Evolutionary conservation across 2,888 invertebrate species (phyloP).

Genomic region (Hydraecia micacea): DNA sequence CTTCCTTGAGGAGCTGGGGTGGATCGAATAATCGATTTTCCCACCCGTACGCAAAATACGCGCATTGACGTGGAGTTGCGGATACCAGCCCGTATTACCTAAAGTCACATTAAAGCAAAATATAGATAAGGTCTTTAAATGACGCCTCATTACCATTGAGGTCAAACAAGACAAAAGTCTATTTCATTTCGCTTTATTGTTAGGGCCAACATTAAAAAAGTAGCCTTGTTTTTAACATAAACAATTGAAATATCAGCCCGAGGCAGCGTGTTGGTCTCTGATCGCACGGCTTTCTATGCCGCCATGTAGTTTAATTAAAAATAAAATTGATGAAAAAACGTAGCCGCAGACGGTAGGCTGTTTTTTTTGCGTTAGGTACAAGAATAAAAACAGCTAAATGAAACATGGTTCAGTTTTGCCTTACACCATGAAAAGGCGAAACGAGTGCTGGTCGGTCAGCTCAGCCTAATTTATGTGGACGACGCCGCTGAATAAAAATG

Average conservation of each 20-base stretch:
- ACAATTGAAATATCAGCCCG: slow-evolving; percentile 50
- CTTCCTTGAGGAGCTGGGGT: too few relatives aligned
- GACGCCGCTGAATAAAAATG: slow-evolving; percentile 70
- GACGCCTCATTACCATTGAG: slow-evolving; percentile 48
- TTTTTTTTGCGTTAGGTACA: slow-evolving; percentile 55
- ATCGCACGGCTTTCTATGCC: slow-evolving; percentile 43
- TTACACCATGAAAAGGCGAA: slow-evolving; percentile 61
- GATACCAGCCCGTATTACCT: too few relatives aligned
- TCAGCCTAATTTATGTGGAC: slow-evolving; percentile 72
- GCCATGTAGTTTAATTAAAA: slow-evolving; percentile 50
- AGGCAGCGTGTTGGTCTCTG: slow-evolving; percentile 48
- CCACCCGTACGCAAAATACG: too few relatives aligned
- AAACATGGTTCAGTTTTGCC: slow-evolving; percentile 66
- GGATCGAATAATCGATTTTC: too few relatives aligned
- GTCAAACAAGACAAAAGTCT: slow-evolving; percentile 44
- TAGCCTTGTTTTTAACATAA: slow-evolving; percentile 39
- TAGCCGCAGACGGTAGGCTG: slow-evolving; percentile 16
- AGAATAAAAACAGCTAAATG: slow-evolving; percentile 68
- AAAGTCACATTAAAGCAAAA: slow-evolving; percentile 44
- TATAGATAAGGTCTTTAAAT: slow-evolving; percentile 52
- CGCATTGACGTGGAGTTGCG: too few relatives aligned
- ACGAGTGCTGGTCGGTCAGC: slow-evolving; percentile 57
- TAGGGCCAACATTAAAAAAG: slow-evolving; percentile 51
- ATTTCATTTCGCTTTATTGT: slow-evolving; percentile 58
- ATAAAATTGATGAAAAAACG: slow-evolving; percentile 44